Evolutionary conservation across 1,140 invertebrate genomes (phyloP), one percentile per base, ranked within the genome.

Genomic region (Solenopsis invicta): DNA sequence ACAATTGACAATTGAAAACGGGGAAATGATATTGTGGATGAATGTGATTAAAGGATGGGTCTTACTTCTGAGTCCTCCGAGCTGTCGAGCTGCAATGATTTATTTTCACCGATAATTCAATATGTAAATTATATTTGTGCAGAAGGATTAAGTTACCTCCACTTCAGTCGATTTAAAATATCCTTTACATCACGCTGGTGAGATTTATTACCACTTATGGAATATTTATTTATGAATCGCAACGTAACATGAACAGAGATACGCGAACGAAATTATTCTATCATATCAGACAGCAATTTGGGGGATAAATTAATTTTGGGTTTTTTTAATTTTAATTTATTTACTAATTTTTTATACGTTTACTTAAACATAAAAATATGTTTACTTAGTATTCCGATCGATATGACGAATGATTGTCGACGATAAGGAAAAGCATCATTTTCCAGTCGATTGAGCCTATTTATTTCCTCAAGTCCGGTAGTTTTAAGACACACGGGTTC

Each of bases 71-170:
- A 18, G n/a, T 56, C 16, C 10, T 8, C n/a, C 71, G 18, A 41
- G 71, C 52, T 74, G 64, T 67, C 64, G 37, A 45, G 10, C 64
- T 2, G 52, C 52, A 37, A 21, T 74, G 71, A 74, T 74, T 74
- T 74, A 74, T 10, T 74, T 21, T 6, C 4, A 56, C 56, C 34
- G 52, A 21, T 74, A 74, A 56, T 74, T n/a, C 2, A 50, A 74
- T 74, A 74, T 74, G 71, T 34, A 74, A 74, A 74, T 74, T 74
- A 56, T 74, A 74, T 74, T 74, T 50, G 52, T 56, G 24, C 52
- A 52, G 71, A 37, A 21, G 71, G 34, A 74, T 37, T 56, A 34
- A 21, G 24, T 56, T 74, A 74, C 34, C 52, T 37, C 29, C 71
- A 50, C 10, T n/a, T 48, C 45, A 18, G 13, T 12, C 45, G 71